A percentile compares a stretch with the other conserved stretches of the same genome.
Conservation (phyloP, 2,888 invertebrate genomes). For the Agonopterix subpropinquella region DNA sequence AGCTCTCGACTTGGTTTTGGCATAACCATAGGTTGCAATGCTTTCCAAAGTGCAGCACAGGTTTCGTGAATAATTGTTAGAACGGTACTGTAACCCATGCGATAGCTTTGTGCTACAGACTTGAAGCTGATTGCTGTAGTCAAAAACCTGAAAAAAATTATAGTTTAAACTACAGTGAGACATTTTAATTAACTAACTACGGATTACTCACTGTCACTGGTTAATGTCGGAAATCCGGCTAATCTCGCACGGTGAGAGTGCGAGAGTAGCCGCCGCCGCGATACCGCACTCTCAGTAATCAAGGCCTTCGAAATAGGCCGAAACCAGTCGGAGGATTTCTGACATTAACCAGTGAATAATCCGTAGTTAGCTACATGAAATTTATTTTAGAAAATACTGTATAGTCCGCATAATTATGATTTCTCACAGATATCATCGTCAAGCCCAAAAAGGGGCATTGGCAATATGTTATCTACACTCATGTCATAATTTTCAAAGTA, state of each 20-base stretch:
- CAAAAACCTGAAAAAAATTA: conserved; percentile 10
- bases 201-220: conserved; percentile 11
- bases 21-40: conserved; percentile 12
- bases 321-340: background rate
- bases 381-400: background rate
- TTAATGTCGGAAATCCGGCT: conserved; percentile 8
- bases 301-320: background rate
- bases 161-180: background rate
- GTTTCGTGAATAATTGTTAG: conserved; percentile 11
- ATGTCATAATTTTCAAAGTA: background rate
- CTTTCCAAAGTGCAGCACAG: conserved; percentile 12
- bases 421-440: conserved; percentile 1
- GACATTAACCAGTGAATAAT: background rate
- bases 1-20: conserved; percentile 12
- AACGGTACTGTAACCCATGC: conserved; percentile 10
- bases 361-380: background rate
- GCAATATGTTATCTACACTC: background rate
- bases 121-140: conserved; percentile 13
- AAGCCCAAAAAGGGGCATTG: conserved; percentile 1
- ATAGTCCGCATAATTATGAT: background rate
- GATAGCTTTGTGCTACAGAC: conserved; percentile 11
- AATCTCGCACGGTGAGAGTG: background rate
- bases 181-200: conserved; percentile 1
- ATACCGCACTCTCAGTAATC: background rate
- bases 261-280: background rate